Evolutionary conservation across 2,797 vertebrate genomes (phyloP), one percentile per base, ranked within the genome.

Genomic region (Gallinago solitaria): DNA sequence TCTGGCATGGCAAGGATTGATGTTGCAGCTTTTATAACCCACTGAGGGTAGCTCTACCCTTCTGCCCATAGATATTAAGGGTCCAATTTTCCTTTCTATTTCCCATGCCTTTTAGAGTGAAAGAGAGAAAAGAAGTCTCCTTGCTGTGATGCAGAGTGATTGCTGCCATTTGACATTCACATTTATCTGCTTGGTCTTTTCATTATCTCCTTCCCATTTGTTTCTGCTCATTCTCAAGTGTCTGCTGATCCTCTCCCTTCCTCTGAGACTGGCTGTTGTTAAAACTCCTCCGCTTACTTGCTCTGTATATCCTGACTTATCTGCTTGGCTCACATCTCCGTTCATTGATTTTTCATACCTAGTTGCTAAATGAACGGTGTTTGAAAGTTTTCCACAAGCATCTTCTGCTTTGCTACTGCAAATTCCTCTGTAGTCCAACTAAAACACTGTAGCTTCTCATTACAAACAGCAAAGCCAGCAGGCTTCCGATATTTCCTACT

Each of bases 111-210:
- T 82, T 92, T 56, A 68, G 93, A 87, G 57, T 64, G 53, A 91
- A 90, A 92, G 89, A 92, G 83, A 95, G 93, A 87, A 90, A 83
- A 83, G 67, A 87, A 96, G 87, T 95, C 87, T 82, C 63, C 67
- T 96, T 93, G 69, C 90, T 87, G 94, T 94, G 95, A 96, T 94
- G 92, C 81, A 83, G 95, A 95, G 78, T 95, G 95, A 97, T 97
- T 96, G 93, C 69, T 93, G 91, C 76, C 83, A 92, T 95, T 90
- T 97, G 97, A 96, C 84, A 89, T 89, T 83, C 83, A 86, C 91
- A 90, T 93, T 91, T 96, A 83, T 96, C 92, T 91, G 54, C 81
- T 81, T 65, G 75, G 89, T 92, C 90, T 93, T 92, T 91, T 92
- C 94, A 94, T 96, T 97, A 95, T 94, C 88, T 95, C 56, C 57